Conservation (phyloP, 2,113 vertebrate species). For the Burhinus bistriatus region DNA sequence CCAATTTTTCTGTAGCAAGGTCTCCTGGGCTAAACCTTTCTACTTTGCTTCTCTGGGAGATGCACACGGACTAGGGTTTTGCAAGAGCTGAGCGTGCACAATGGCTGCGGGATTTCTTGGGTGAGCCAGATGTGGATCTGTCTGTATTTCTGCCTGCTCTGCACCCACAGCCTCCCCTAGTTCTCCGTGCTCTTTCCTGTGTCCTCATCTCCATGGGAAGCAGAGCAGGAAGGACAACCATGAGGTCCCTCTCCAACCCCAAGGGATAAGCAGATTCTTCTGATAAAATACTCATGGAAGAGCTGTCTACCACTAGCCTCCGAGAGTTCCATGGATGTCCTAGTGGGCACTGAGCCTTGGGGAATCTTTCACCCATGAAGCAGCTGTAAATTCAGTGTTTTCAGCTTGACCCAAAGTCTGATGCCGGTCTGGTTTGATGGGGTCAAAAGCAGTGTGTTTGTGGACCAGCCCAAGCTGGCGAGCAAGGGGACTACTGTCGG, state of each 20-base stretch:
- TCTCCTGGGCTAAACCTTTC: neutral
- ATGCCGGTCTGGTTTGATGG: accelerated
- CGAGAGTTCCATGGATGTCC: accelerated
- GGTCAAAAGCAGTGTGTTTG: accelerated
- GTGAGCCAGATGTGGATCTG: neutral
- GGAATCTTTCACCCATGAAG: neutral
- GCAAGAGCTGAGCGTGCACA: neutral
- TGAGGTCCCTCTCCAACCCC: too few relatives aligned
- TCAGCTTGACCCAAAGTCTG: too few relatives aligned
- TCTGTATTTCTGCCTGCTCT: neutral
- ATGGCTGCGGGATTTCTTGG: neutral
- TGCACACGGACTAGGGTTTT: accelerated
- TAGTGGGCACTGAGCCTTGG: neutral
- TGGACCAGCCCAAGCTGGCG: accelerated
- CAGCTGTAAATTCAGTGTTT: neutral
- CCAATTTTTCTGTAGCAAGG: accelerated
- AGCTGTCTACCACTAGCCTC: neutral
- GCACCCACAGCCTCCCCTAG: too few relatives aligned
- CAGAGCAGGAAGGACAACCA: accelerated
- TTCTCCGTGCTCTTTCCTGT: neutral
- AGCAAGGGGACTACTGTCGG: accelerated
- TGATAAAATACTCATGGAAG: neutral
- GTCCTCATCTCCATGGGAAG: neutral
- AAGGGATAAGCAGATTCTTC: neutral
- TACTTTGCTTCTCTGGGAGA: neutral